Evolutionary conservation across 2,888 invertebrate genomes (phyloP).

Genomic region (Luperina testacea): DNA sequence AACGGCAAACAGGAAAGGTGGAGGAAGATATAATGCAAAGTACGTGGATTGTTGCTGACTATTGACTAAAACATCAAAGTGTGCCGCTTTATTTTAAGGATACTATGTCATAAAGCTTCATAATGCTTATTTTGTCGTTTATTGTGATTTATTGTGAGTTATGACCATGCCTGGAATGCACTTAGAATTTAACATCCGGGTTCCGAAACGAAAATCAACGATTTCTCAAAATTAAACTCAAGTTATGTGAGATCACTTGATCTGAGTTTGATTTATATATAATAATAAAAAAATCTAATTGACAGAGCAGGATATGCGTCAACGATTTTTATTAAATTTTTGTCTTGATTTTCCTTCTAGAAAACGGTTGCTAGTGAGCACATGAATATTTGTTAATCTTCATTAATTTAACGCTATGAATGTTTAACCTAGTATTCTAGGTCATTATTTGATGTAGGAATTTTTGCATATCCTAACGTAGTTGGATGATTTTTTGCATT

Average conservation of each 20-base stretch:
- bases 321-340: neutral
- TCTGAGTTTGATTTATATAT: neutral
- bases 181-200: neutral
- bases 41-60: constrained; percentile 35
- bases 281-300: neutral
- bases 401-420: neutral
- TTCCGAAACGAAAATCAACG: neutral
- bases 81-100: constrained; percentile 35
- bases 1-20: constrained; percentile 17
- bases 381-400: neutral
- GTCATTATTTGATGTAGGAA: neutral
- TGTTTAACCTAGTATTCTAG: neutral
- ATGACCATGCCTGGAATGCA: constrained; percentile 12
- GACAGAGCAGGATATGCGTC: neutral
- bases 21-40: constrained; percentile 39
- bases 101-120: constrained; percentile 16
- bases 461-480: constrained; percentile 12
- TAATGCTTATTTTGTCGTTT: constrained; percentile 28
- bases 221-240: neutral
- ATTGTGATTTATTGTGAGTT: constrained; percentile 5
- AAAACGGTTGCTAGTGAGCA: neutral
- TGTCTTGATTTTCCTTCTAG: neutral
- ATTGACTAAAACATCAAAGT: constrained; percentile 23
- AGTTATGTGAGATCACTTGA: neutral
- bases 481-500: constrained; percentile 3